Evolutionary conservation across 2,888 invertebrate species (phyloP), one percentile per base, ranked within the genome.

Genomic region (Cyclophora albipunctata): DNA sequence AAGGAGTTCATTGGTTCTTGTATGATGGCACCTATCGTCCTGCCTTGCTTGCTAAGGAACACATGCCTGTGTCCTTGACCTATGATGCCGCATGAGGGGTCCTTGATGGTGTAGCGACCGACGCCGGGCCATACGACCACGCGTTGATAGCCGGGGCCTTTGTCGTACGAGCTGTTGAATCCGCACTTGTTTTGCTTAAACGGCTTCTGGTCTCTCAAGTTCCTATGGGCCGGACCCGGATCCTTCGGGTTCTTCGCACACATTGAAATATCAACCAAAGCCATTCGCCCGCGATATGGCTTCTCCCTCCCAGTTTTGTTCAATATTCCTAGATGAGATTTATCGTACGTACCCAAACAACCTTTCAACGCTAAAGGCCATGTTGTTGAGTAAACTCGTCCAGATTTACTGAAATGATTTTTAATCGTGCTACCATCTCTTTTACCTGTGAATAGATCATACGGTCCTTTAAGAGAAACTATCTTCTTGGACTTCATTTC

Each of bases 141-240:
- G 6, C 78, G 71, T 49, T 69, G 53, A 58, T 84, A 85, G 0
- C 84, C 82, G 0, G 77, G 82, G 0, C 79, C 74, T 45, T 69
- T 77, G 52, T 83, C 81, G 53, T 82, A 81, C 5, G 80, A 78
- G 52, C 83, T 86, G 57, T 85, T 82, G 50, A 87, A 88, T 0
- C 74, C 78, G 4, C 58, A 48, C 47, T 62, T 74, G 55, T 76
- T 68, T 53, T 80, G 62, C 40, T 60, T 64, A 48, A 82, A 81
- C 2, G 59, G 58, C 48, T 58, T 73, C 0, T 67, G 65, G 34
- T 67, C 64, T 20, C 65, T 64, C 3, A 76, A 52, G 34, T 75
- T 66, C 55, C 91, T 90, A 49, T 75, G 65, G 0, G 84, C 84
- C 0, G 92, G 91, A 0, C 91, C 89, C 0, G 92, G 92, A 1